Base-by-base conservation (phyloP, 2,888 invertebrate species). In the Noctuana brunneofusca region DNA sequence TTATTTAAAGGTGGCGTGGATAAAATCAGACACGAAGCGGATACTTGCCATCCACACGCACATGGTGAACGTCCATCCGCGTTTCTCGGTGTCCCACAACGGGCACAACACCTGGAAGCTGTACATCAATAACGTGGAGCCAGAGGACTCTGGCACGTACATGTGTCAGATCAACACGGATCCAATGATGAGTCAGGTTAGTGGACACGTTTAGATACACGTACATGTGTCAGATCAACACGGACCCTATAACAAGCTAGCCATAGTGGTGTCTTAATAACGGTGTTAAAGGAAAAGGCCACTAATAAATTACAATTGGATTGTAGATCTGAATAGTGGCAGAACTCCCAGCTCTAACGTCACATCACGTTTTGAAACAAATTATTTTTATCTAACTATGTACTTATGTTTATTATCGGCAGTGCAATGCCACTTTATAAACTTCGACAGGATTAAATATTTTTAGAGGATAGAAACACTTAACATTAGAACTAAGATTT, bases 81-180 rank as follows among this genome's bases (percentile, higher is more conserved):
- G 97, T 65, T 92, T 97, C 78, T 94, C 95, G 58, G 97, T 97
- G 71, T 96, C 96, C 69, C 97, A 97, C 91, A 97, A 97, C 84
- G 97, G 97, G 24, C 97, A 97, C 92, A 96, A 97, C 87, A 97
- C 97, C 72, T 97, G 97, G 97, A 97, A 96, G 87, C 93, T 98
- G 76, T 96, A 96, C 90, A 96, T 98, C 85, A 94, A 94, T 75
- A 96, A 96, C 81, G 97, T 97, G 69, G 96, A 97, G 88, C 95
- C 96, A 76, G 96, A 96, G 81, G 97, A 98, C 86, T 96, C 96
- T 35, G 97, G 98, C 71, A 96, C 96, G 53, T 98, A 98, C 90
- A 97, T 97, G 97, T 97, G 97, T 87, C 97, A 97, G 96, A 96
- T n/a, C n/a, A n/a, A n/a, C n/a, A n/a, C n/a, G n/a, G n/a, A n/a